Evolutionary conservation across 2,888 invertebrate genomes (phyloP).

Genomic region (Pollenia amentaria): DNA sequence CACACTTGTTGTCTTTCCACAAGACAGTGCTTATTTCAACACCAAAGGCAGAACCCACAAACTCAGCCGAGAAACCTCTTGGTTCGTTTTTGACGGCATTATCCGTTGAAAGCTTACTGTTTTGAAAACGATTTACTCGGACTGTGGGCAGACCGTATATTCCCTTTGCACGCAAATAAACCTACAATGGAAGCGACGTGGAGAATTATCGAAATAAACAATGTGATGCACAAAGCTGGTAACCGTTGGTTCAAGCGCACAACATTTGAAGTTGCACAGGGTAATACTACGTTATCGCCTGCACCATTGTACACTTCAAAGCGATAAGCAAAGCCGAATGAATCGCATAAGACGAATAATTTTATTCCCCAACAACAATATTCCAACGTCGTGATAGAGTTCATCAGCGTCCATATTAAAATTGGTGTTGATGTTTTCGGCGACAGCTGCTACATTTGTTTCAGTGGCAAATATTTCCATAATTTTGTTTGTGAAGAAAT

Average conservation of each 20-base stretch:
- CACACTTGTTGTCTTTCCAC: conserved; percentile 82
- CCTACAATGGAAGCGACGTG: conserved; percentile 52
- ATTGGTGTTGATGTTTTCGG: conserved; percentile 11
- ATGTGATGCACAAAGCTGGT: conserved; percentile 2
- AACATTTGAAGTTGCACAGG: conserved; percentile 11
- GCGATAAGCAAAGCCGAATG: too few relatives aligned
- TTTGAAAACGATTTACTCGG: conserved; percentile 57
- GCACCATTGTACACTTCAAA: too few relatives aligned
- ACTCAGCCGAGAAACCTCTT: conserved; percentile 39
- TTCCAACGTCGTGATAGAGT: too few relatives aligned
- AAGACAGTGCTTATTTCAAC: conserved; percentile 65
- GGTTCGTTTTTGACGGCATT: conserved; percentile 34
- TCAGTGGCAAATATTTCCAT: too few relatives aligned
- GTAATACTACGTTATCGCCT: conserved; percentile 20
- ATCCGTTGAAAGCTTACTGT: conserved; percentile 50
- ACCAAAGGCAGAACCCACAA: too few relatives aligned
- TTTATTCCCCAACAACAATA: too few relatives aligned
- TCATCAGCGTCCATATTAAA: too few relatives aligned
- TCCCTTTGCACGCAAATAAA: conserved; percentile 62
- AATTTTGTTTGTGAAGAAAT: conserved; percentile 51
- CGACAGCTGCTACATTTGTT: conserved; percentile 6
- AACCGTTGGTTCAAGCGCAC: conserved; percentile 8
- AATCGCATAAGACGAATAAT: too few relatives aligned
- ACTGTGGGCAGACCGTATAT: conserved; percentile 64
- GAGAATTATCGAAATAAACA: conserved; percentile 66